Base-by-base conservation (phyloP, 2,888 invertebrate genomes). In the Troides aeacus region DNA sequence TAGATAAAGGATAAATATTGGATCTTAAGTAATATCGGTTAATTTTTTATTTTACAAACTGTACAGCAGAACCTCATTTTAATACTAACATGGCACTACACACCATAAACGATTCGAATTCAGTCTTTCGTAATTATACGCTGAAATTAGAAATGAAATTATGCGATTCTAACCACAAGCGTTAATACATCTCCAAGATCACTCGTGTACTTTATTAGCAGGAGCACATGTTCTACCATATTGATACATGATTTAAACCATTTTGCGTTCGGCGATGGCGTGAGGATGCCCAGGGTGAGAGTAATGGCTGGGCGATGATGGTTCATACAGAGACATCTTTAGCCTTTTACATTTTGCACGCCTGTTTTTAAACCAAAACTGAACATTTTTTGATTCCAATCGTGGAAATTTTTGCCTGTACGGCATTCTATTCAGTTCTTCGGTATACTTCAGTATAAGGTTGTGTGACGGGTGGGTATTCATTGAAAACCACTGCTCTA, bases 341-440 rank as follows among this genome's bases (percentile, higher is more conserved):
- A 99, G 93, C 72, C 99, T 94, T 93, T 99, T 99, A 89, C 98
- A 98, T 91, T 99, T 99, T 77, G 99, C 99, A 70, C 99, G 94
- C 60, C 99, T 96, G 86, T 99, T 99, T 89, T 99, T 99, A 92
- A 99, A 99, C 99, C 99, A 99, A 87, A 99, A 98, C 90, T 99
- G 99, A 76, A 99, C 99, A 86, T 99, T 99, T 93, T 99, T 99
- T 60, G 99, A 98, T 87, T 99, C 99, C 73, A 99, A 93, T n/a
- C 98, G 96, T 1, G 99, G 99, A 88, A 99, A 99, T 89, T 99
- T 99, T 90, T 99, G 99, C 82, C 99, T 93, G 88, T 99, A 99
- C 66, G 98, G 97, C 96, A 99, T 98, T 74, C 97, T 95, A 88
- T 99, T 99, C 77, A 99, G 93, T 85, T 99, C 98, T 81, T 99